A percentile compares a stretch with the other conserved stretches of the same genome.
Evolutionary conservation across 2,797 vertebrate species (phyloP).

Genomic region (Chelon labrosus): DNA sequence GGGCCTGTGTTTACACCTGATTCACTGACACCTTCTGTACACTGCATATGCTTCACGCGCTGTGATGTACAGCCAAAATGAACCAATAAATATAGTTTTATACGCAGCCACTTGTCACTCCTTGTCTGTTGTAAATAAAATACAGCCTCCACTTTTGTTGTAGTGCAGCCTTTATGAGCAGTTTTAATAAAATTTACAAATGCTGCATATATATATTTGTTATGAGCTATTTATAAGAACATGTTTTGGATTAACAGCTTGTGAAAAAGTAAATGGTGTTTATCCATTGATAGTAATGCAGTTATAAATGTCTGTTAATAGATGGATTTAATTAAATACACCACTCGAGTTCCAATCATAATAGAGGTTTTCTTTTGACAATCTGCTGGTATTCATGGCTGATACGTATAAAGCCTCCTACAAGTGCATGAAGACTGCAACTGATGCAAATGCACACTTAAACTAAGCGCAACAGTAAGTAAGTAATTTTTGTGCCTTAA

Average conservation of each 20-base stretch:
- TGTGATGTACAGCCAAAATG: conserved; percentile 49
- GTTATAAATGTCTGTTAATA: background rate
- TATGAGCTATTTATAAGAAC: background rate
- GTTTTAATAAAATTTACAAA: background rate
- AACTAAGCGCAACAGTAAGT: background rate
- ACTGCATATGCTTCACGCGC: background rate
- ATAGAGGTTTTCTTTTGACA: too few relatives aligned
- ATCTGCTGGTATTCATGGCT: background rate
- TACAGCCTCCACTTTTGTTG: background rate
- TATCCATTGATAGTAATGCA: background rate
- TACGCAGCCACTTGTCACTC: conserved; percentile 31
- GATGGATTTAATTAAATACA: background rate
- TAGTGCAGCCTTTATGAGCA: background rate
- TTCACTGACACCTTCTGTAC: background rate
- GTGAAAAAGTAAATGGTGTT: background rate
- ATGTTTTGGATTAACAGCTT: background rate
- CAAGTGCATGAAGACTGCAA: too few relatives aligned
- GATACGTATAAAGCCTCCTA: background rate
- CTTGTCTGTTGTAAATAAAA: background rate
- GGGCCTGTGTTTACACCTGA: conserved; percentile 7
- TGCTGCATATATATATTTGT: background rate
- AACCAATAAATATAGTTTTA: conserved; percentile 75
- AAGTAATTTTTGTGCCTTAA: too few relatives aligned
- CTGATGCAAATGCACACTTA: background rate
- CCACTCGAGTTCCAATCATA: background rate